Base-by-base conservation (phyloP, 2,113 vertebrate genomes). In the Rhynchopsitta pachyrhyncha region DNA sequence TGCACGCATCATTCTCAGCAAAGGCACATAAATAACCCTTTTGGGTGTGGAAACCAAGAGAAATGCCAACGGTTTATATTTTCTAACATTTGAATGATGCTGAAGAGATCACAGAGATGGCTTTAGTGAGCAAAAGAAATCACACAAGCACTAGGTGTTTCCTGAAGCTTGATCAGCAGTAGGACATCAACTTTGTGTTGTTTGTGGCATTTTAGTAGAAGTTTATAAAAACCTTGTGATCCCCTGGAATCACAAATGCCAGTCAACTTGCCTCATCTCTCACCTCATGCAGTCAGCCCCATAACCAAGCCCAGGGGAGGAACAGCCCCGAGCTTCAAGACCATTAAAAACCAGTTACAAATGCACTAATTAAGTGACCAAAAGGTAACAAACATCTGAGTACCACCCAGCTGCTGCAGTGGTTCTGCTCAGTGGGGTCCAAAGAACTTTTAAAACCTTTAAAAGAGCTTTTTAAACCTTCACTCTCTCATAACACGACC, bases 111-210 rank as follows among this genome's bases (percentile, higher is more conserved):
- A 62, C 17, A 81, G 46, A 71, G 78, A 49, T 1, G 27, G 24
- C 13, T 55, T 70, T 28, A 33, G 57, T 24, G 20, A 75, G 20
- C 41, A 70, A 37, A 39, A 63, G 22, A 77, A 8, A 52, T 39
- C 12, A 2, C 31, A 70, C 5, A 31, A 3, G 3, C 1, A 0
- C 22, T 16, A 29, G 24, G 47, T 42, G 24, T 39, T 23, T 60
- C 49, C 59, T 77, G 46, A 75, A 49, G 35, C 63, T 8, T 60
- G 37, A 46, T 53, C 17, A 33, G 46, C 53, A 66, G 53, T 27
- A 44, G 41, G 16, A 62, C 29, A 67, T 25, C 7, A 20, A 67
- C 29, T 70, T 12, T 4, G 7, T 20, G 33, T 3, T 66, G 53
- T 55, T 17, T 44, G n/a, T 31, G n/a, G 7, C 13, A 49, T 63